Conservation (phyloP, 2,888 invertebrate genomes). For the Parnassius mnemosyne region DNA sequence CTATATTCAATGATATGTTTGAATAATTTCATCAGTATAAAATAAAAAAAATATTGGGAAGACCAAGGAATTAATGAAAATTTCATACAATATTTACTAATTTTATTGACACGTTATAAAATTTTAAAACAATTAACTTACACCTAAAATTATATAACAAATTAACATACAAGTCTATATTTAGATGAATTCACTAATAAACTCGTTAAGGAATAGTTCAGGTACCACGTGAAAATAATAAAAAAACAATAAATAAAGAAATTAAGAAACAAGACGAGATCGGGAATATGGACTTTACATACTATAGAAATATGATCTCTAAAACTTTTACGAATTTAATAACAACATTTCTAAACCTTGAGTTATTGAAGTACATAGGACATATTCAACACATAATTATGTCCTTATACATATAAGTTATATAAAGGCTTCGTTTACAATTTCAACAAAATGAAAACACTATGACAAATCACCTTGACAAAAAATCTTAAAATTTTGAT, state of each 20-base stretch:
- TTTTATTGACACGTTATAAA: slow-evolving; percentile 6
- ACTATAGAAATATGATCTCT: not conserved
- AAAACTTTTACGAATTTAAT: not conserved
- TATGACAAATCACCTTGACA: no score
- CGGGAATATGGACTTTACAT: not conserved
- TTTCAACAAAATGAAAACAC: no score
- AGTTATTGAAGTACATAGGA: not conserved
- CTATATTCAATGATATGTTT: no score
- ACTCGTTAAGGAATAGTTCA: slow-evolving; percentile 12
- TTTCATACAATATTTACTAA: no score
- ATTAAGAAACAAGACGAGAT: slow-evolving; percentile 8
- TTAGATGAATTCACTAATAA: not conserved
- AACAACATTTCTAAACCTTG: not conserved
- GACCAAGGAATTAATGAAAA: no score
- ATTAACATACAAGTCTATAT: not conserved
- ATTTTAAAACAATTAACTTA: slow-evolving; percentile 6
- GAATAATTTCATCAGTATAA: no score
- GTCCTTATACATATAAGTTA: not conserved
- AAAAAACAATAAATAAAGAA: slow-evolving; percentile 18
- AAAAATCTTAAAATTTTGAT: no score
- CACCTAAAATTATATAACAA: slow-evolving; percentile 7
- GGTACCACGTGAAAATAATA: slow-evolving; percentile 18
- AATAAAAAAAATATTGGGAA: no score
- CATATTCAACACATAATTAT: no score
- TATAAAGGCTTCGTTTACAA: no score